Evolutionary conservation across 1,140 invertebrate genomes (phyloP), one percentile per base, ranked within the genome.

Genomic region (Neoseiulus cucumeris): DNA sequence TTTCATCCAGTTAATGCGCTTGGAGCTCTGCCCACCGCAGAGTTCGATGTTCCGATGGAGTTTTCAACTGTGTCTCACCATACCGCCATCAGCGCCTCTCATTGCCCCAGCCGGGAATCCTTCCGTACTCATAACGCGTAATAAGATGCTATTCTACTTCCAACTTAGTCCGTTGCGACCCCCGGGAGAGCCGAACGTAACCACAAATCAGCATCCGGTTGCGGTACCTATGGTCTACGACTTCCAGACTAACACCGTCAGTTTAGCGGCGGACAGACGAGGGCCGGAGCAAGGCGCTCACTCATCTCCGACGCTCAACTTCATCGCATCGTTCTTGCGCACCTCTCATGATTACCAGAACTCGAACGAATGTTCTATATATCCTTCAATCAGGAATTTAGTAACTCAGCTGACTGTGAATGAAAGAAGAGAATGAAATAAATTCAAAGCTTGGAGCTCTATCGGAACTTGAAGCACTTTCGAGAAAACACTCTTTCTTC

Each of bases 141-240:
- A 83, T 71, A 92, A 91, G 77, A 87, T 93, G 68, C 78, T 93
- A 14, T 90, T 94, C 75, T 93, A 90, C 22, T 29, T 89, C 77
- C 17, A n/a, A 12, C 33, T 59, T 6, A 29, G 14, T 25, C 51
- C 51, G 14, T 17, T 33, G 33, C 1, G 51, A 25, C 17, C 51
- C 2, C 51, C 25, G 22, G 22, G 22, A 25, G 51, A 59, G 14
- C 22, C 51, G 2, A 12, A 25, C 25, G 4, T 9, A 20, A 20
- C 51, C n/a, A 25, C n/a, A 9, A 33, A 33, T 59, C 51, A 59
- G 22, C 51, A 25, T 4, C 22, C 33, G 33, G 14, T 96, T 25
- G 84, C 91, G 7, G 77, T 94, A 67, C 90, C 91, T 1, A 78
- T 94, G 42, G 83, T 95, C 9, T 91, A 94, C 73, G 91, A 94